Base-by-base conservation (phyloP, 2,888 invertebrate species). In the Drosophila sordidula region DNA sequence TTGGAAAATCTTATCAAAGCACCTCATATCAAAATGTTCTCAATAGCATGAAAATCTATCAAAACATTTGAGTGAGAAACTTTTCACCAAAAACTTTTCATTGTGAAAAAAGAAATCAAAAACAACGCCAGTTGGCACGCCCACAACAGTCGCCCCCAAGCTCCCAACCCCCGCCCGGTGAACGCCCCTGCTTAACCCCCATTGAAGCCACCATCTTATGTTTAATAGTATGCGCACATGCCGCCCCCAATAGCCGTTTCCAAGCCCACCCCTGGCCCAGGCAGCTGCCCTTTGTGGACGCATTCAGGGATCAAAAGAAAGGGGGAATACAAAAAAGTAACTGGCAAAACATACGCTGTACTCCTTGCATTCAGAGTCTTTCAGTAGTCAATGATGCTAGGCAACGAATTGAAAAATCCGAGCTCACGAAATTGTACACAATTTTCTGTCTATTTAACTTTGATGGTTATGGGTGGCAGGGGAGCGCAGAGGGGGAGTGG, bases 381-480 rank as follows among this genome's bases (percentile, higher is more conserved):
- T 82, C 79, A 79, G 87, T 58, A 81, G 87, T 84, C 87, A 83
- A 84, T 85, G 80, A 82, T 85, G 85, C 84, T 83, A 85, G 79
- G 88, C 85, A 85, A 87, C 88, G 85, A 83, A 87, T 87, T 85
- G 83, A 83, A 87, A 85, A 87, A 85, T 87, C 80, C 79, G 66
- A 75, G 77, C 86, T 81, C 71, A 75, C 75, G 81, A 90, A 89
- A 89, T 89, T 89, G 87, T 89, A 79, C 85, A 89, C 89, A 86
- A 90, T 89, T 90, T 89, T 89, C 87, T 89, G 87, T 87, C 86
- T 89, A 89, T 89, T 90, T 89, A 90, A 89, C 90, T 89, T 89
- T 87, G 78, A 77, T 74, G 88, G 69, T 65, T 64, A 51, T 62
- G 76, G 56, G 16, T 29, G 45, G 18, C 52, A 50, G 41, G 41